Evolutionary conservation across 92 coral and sea anemone genomes (phyloP), one percentile per base, ranked within the genome.

Genomic region (Parazoanthus darwini): DNA sequence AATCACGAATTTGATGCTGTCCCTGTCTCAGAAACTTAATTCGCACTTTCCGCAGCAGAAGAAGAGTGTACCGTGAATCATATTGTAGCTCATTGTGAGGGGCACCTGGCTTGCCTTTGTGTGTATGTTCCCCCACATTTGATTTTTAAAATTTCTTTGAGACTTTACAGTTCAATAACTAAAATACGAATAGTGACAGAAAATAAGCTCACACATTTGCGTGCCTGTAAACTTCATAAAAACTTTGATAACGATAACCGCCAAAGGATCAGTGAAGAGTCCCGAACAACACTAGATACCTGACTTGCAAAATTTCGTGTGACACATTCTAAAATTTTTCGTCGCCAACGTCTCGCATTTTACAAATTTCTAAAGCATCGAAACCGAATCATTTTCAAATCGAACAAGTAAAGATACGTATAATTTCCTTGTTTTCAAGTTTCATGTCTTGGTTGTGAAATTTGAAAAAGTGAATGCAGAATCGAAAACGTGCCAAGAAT

Each of bases 71-170:
- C 92, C 88, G 72, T 82, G 85, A 86, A 54, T 48, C 11, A 2
- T 4, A 39, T 1, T 48, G 51, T 7, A 92, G 79, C 88, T 77
- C 89, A 87, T 92, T 94, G 94, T 91, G 91, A 89, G 86, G 83
- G 91, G 95, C 98, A 93, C 95, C 95, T 94, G 94, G 94, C 90
- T 86, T 88, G 77, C 87, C 89, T 89, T 93, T 93, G 94, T 93
- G 88, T 86, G 63, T n/a, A 78, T 72, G 80, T 91, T 38, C 78
- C 81, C 29, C 78, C 79, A 78, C 90, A 91, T 65, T 78, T 23
- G 38, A 87, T 59, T 77, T 90, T 78, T 25, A 67, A 29, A 81
- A 54, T 58, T 84, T 70, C 67, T 36, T 84, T 51, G 5, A 84
- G n/a, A 48, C 44, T 74, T 71, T 29, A 48, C 26, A 23, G 63